Evolutionary conservation across 1,140 invertebrate species (phyloP).

Genomic region (Drosophila pseudoananassae): DNA sequence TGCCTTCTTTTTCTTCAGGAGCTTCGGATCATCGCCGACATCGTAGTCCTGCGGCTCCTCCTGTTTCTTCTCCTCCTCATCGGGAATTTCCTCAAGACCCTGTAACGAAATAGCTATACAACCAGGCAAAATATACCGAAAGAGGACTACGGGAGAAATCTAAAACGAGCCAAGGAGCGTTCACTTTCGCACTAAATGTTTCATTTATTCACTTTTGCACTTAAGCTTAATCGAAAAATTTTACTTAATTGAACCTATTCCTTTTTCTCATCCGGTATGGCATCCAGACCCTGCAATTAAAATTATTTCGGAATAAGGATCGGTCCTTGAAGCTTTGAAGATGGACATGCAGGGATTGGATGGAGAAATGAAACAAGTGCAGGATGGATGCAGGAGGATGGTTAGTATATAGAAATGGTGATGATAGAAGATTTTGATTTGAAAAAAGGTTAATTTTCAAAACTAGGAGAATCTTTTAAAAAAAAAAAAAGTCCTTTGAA

Average conservation of each 20-base stretch:
- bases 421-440: too few species aligned
- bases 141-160: slow-evolving; percentile 28
- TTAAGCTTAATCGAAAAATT: slow-evolving; percentile 69
- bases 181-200: slow-evolving; percentile 46
- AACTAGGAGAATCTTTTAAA: neutral
- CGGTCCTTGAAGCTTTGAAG: neutral
- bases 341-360: slow-evolving; percentile 8
- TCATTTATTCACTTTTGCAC: slow-evolving; percentile 75
- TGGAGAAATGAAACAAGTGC: neutral
- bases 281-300: slow-evolving; percentile 85
- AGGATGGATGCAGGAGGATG: neutral
- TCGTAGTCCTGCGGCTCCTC: slow-evolving; percentile 8
- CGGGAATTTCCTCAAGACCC: slow-evolving; percentile 59
- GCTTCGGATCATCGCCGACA: slow-evolving; percentile 27
- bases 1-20: slow-evolving; percentile 5
- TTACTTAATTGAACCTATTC: slow-evolving; percentile 59
- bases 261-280: slow-evolving; percentile 85
- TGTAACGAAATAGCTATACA: slow-evolving; percentile 44
- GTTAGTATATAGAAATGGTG: too few species aligned
- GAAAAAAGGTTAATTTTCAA: neutral
- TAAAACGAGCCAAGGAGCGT: slow-evolving; percentile 16
- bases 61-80: slow-evolving; percentile 26
- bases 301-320: slow-evolving; percentile 27
- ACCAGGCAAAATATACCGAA: too few species aligned
- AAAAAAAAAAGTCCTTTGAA: neutral